phyloP scores from a whole-genome alignment of 2,113 vertebrate species.

The Spea bombifrons region DNA sequence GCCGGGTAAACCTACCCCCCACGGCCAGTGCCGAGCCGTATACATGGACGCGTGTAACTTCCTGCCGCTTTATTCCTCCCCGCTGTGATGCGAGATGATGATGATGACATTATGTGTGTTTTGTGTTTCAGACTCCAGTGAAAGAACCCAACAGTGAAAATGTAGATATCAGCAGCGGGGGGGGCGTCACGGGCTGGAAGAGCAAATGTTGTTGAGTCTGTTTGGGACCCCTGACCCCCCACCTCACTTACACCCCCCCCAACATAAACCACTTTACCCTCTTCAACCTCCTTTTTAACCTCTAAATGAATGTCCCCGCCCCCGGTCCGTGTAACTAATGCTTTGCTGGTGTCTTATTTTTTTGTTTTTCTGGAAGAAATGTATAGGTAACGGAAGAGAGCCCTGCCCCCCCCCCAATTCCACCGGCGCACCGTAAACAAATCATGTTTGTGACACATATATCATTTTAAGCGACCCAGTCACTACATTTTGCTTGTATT shows the following conservation, averaged over 20 bases:
- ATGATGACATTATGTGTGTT: conserved; percentile 27
- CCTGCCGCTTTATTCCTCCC: no score
- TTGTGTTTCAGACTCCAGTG: conserved; percentile 87
- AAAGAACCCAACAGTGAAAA: conserved; percentile 99
- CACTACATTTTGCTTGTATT: conserved; percentile 76
- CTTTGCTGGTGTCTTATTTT: conserved; percentile 73
- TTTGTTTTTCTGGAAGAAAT: conserved; percentile 75
- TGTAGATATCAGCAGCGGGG: conserved; percentile 93
- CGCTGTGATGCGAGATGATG: no score
- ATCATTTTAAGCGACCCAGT: conserved; percentile 70
- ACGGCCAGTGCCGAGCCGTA: not conserved
- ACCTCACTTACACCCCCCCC: conserved; percentile 57
- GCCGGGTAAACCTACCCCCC: not conserved
- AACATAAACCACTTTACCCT: conserved; percentile 80
- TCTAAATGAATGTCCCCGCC: conserved; percentile 63
- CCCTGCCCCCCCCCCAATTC: not conserved
- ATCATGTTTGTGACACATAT: conserved; percentile 86
- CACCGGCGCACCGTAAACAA: conserved; percentile 53
- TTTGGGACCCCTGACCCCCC: conserved; percentile 64
- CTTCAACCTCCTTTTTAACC: conserved; percentile 65
- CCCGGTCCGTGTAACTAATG: conserved; percentile 61
- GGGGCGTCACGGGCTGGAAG: conserved; percentile 96
- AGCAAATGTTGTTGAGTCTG: conserved; percentile 94
- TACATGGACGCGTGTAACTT: no score
- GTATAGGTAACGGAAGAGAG: conserved; percentile 66